These are phyloP conservation scores for Myxocyprinus asiaticus DNA, from an alignment of 2,113 vertebrate species.

Conservation along the genomic window DNA sequence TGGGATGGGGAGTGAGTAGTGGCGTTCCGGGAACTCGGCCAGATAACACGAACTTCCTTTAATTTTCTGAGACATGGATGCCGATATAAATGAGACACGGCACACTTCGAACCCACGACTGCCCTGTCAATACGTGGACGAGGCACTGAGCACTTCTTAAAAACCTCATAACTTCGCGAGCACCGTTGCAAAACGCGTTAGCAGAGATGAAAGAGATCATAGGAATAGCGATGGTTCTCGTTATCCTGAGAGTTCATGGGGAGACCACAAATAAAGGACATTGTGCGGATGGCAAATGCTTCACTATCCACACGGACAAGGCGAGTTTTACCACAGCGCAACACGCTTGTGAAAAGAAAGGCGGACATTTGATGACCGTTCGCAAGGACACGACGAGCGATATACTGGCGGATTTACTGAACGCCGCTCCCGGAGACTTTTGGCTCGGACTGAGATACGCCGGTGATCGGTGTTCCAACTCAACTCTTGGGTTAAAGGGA, in stretches of 20 bases:
- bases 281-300: constrained; percentile 64
- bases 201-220: constrained; percentile 57
- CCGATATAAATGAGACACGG: constrained; percentile 58
- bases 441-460: constrained; percentile 69
- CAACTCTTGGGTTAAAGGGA: constrained; percentile 34
- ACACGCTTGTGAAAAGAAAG: constrained; percentile 23
- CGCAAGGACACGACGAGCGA: constrained; percentile 41
- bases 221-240: constrained; percentile 49
- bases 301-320: constrained; percentile 1
- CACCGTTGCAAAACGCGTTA: background rate
- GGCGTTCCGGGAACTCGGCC: background rate
- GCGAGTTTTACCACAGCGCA: constrained; percentile 54
- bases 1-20: background rate
- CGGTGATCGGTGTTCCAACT: constrained; percentile 11
- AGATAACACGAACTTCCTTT: constrained; percentile 29
- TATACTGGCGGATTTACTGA: constrained; percentile 47
- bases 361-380: constrained; percentile 63
- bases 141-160: background rate
- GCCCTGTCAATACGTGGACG: too few relatives aligned
- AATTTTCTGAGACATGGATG: constrained; percentile 1
- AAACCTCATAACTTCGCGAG: background rate
- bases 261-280: constrained; percentile 20
- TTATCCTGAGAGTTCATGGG: constrained; percentile 27
- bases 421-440: constrained; percentile 48
- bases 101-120: background rate